Evolutionary conservation across 2,113 vertebrate species (phyloP), one percentile per base, ranked within the genome.

Genomic region (Neotragus pygmaeus): DNA sequence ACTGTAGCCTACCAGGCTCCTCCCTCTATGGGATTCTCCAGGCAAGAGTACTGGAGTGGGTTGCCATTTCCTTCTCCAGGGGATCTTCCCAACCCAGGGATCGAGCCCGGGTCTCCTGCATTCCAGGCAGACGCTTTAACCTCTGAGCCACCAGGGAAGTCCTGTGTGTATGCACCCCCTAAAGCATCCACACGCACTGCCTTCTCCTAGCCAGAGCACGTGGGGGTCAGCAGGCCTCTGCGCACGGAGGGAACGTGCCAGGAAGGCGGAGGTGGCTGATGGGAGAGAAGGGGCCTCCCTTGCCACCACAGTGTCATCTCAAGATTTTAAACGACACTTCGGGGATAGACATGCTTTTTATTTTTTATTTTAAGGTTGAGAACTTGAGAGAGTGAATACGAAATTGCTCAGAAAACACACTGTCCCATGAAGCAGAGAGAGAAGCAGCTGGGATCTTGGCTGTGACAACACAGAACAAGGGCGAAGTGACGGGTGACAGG

Each of bases 291-390:
- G 47, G 6, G 13, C 58, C 58, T 36, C 66, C 62, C 51, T 19
- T 33, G 23, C 16, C 49, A 14, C 25, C 7, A 39, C 30, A 55
- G 49, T 8, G 8, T 28, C 23, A 39, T 51, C 57, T 73, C 62
- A 28, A 93, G 88, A 81, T 55, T 95, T 66, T 83, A 64, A 92
- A 9, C 30, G 51, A 85, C 49, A 47, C 36, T 36, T 82, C 87
- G 81, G 27, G 51, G n/a, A n/a, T 6, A 39, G 23, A 43, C 3
- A 36, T 19, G 53, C 51, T 33, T 80, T n/a, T 77, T 21, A 5
- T 23, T 70, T 70, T 66, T 66, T 66, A 10, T 21, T 70, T 70
- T 11, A 95, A 97, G n/a, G 39, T 36, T 88, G 53, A 81, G 28
- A 95, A 91, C 91, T 33, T 47, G 30, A 91, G 49, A 87, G 3